Conservation (phyloP, 1,140 invertebrate species). For the Neuroterus valhalla region DNA sequence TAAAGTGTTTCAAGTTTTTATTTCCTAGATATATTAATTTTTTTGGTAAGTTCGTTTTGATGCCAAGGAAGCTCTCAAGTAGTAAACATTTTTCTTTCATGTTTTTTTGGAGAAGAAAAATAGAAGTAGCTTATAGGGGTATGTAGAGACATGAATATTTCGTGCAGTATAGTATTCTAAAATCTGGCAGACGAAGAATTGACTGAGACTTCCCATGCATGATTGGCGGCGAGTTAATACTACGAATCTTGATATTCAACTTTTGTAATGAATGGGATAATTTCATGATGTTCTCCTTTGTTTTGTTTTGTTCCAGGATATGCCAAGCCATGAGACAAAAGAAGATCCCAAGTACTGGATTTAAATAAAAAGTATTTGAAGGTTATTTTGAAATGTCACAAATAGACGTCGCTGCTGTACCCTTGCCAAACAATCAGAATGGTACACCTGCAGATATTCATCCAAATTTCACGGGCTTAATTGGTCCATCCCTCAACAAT, state of each 20-base stretch:
- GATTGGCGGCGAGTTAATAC: not conserved
- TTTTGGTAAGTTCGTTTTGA: no score
- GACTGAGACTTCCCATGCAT: no score
- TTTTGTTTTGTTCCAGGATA: conserved; percentile 12
- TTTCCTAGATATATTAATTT: no score
- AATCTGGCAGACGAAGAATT: no score
- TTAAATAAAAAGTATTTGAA: conserved; percentile 24
- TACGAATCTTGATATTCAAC: not conserved
- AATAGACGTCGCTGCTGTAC: conserved; percentile 56
- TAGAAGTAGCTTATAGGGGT: no score
- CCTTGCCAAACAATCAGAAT: conserved; percentile 64
- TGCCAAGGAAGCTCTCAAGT: no score
- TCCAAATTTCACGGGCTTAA: conserved; percentile 62
- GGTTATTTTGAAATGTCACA: conserved; percentile 59
- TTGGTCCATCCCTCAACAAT: conserved; percentile 61
- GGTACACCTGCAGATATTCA: conserved; percentile 62
- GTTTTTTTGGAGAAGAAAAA: no score
- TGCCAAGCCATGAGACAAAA: not conserved
- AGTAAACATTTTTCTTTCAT: no score
- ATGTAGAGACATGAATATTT: no score
- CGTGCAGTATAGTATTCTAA: no score
- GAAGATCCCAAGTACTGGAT: conserved; percentile 48
- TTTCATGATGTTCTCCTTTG: not conserved
- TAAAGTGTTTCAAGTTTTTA: no score
- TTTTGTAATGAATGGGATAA: not conserved